These are phyloP conservation scores for Characodon lateralis DNA, from an alignment of 2,797 vertebrate genomes.

Conservation along the genomic window DNA sequence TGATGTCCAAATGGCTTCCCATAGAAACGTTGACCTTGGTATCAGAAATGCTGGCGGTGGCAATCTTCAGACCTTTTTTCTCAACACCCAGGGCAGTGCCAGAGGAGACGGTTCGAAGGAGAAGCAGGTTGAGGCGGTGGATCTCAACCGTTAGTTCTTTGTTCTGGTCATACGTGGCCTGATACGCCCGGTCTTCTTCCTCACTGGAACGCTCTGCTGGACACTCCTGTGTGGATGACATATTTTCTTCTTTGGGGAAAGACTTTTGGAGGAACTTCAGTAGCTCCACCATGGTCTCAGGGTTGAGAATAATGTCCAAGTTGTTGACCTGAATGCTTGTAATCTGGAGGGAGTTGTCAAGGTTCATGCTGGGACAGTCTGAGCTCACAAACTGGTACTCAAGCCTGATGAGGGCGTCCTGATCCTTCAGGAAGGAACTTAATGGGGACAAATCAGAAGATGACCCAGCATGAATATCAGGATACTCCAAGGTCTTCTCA, in stretches of 20 bases:
- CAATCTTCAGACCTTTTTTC: conserved; percentile 94
- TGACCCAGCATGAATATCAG: conserved; percentile 56
- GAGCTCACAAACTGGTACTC: conserved; percentile 98
- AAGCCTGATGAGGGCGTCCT: conserved; percentile 93
- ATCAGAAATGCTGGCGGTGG: conserved; percentile 93
- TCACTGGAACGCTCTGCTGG: conserved; percentile 75
- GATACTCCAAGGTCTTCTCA: conserved; percentile 59
- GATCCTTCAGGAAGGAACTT: conserved; percentile 78
- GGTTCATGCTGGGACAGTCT: conserved; percentile 95
- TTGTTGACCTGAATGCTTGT: conserved; percentile 95
- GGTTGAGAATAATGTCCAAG: conserved; percentile 96
- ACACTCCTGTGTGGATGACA: conserved; percentile 59
- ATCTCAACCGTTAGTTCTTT: conserved; percentile 95
- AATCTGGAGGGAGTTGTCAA: conserved; percentile 94
- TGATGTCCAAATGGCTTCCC: conserved; percentile 88
- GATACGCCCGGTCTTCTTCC: conserved; percentile 82
- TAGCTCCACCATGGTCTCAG: conserved; percentile 96
- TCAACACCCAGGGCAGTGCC: conserved; percentile 82
- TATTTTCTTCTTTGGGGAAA: conserved; percentile 92
- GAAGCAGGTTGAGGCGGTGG: conserved; percentile 92
- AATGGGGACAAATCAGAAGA: conserved; percentile 48
- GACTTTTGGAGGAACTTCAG: conserved; percentile 96
- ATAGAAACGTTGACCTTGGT: conserved; percentile 95
- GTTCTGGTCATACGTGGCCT: conserved; percentile 91
- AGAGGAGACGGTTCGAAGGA: conserved; percentile 89